Conservation (phyloP, 2,888 invertebrate species). For the Erebia aethiops region DNA sequence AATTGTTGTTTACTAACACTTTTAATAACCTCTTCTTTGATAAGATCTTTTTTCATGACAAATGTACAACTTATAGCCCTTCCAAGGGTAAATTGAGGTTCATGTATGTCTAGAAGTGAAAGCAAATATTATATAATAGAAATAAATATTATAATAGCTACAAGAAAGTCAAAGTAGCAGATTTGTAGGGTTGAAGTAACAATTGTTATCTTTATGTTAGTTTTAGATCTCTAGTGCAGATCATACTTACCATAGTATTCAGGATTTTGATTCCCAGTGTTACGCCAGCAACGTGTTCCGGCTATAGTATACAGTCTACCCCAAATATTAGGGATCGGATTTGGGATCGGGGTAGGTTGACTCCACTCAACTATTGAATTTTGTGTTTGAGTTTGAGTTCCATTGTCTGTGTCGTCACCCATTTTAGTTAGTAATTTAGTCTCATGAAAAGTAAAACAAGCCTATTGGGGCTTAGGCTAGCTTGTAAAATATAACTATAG, state of each 20-base stretch:
- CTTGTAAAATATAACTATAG: too few relatives aligned
- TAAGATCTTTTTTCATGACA: conserved; percentile 67
- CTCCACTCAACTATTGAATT: conserved; percentile 77
- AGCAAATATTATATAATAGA: too few relatives aligned
- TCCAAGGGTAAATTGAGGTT: conserved; percentile 80
- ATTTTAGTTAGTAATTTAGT: conserved; percentile 47
- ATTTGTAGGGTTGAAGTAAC: background rate
- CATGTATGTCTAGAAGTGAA: conserved; percentile 73
- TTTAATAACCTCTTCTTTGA: conserved; percentile 70
- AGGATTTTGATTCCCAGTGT: conserved; percentile 47
- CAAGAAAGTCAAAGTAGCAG: background rate
- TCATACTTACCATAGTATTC: conserved; percentile 68
- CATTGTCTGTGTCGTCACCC: conserved; percentile 63
- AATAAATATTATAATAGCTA: too few relatives aligned
- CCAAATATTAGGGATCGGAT: conserved; percentile 74
- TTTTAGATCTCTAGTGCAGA: background rate
- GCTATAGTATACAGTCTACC: conserved; percentile 73
- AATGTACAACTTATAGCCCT: conserved; percentile 77
- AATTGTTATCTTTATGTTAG: background rate
- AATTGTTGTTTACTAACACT: conserved; percentile 87
- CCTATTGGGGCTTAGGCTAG: too few relatives aligned
- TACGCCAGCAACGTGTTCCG: conserved; percentile 66
- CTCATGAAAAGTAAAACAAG: background rate
- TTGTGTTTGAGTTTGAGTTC: conserved; percentile 77
- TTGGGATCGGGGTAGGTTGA: conserved; percentile 65